Evolutionary conservation across 2,797 vertebrate species (phyloP).

Genomic region (Rhinatrema bivittatum): DNA sequence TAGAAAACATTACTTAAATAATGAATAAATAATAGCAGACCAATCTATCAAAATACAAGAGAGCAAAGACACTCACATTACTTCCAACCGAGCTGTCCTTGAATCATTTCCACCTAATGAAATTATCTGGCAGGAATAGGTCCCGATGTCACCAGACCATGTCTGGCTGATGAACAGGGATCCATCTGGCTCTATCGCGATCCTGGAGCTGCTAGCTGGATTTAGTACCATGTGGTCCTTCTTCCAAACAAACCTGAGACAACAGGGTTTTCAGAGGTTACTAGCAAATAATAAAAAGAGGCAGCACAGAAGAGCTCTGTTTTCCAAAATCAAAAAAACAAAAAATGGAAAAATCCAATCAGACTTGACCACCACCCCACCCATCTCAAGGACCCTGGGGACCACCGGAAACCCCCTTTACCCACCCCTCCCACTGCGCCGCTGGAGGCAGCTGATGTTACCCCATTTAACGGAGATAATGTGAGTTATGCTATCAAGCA

Average conservation of each 20-base stretch:
- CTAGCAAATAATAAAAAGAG: not conserved
- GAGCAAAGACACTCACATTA: slow-evolving; percentile 72
- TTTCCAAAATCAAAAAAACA: too few relatives aligned
- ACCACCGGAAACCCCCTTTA: too few relatives aligned
- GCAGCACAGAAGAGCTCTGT: too few relatives aligned
- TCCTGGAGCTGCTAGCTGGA: slow-evolving; percentile 67
- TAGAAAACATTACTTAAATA: not conserved
- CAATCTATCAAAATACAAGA: rapidly evolving
- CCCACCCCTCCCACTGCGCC: too few relatives aligned
- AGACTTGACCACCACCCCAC: too few relatives aligned
- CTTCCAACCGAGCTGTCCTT: slow-evolving; percentile 76
- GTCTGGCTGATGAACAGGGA: slow-evolving; percentile 88
- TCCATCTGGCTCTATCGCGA: slow-evolving; percentile 68
- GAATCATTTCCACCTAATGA: slow-evolving; percentile 85
- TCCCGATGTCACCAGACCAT: slow-evolving; percentile 93
- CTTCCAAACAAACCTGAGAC: slow-evolving; percentile 79
- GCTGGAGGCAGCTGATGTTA: too few relatives aligned
- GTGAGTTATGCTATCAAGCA: too few relatives aligned
- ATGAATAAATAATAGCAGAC: not conserved
- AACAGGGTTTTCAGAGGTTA: slow-evolving; percentile 13
- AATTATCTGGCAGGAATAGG: slow-evolving; percentile 84
- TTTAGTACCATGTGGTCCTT: slow-evolving; percentile 63
- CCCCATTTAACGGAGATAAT: too few relatives aligned
- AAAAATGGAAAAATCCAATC: too few relatives aligned
- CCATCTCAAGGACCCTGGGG: too few relatives aligned